Conservation (phyloP, 2,888 invertebrate species). For the Coenonympha glycerion region DNA sequence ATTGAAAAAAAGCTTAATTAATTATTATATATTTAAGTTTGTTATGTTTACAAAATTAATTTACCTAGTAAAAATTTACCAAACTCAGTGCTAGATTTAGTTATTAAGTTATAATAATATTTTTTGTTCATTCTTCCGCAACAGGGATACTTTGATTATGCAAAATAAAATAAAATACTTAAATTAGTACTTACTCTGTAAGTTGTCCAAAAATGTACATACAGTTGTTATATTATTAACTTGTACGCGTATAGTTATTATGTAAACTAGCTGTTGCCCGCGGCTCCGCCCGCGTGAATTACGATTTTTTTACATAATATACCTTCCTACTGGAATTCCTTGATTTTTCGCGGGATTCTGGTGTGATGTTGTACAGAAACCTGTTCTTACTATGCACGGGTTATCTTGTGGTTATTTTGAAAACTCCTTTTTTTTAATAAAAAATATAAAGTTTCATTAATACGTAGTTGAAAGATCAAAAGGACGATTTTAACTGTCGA, state of each 20-base stretch:
- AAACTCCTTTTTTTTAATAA: too few relatives aligned
- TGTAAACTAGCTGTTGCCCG: too few relatives aligned
- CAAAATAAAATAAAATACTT: not conserved
- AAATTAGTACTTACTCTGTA: not conserved
- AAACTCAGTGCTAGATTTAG: not conserved
- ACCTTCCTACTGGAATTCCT: too few relatives aligned
- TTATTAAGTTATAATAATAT: not conserved
- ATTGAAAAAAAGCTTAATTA: not conserved
- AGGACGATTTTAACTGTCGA: too few relatives aligned
- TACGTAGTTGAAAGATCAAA: too few relatives aligned
- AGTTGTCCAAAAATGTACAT: constrained; percentile 19
- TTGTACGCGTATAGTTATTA: constrained; percentile 32
- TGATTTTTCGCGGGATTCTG: too few relatives aligned
- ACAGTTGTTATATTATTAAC: constrained; percentile 8
- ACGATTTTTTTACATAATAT: too few relatives aligned
- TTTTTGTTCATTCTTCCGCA: constrained; percentile 1
- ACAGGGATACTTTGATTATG: not conserved
- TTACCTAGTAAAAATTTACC: not conserved
- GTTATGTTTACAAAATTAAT: not conserved
- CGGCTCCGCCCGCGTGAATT: too few relatives aligned
- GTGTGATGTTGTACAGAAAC: too few relatives aligned
- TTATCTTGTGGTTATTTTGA: too few relatives aligned
- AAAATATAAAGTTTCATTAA: too few relatives aligned
- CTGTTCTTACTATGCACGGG: too few relatives aligned
- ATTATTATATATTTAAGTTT: not conserved